These are phyloP conservation scores for Hypomesus transpacificus DNA, from an alignment of 2,113 vertebrate species.

Conservation along the genomic window DNA sequence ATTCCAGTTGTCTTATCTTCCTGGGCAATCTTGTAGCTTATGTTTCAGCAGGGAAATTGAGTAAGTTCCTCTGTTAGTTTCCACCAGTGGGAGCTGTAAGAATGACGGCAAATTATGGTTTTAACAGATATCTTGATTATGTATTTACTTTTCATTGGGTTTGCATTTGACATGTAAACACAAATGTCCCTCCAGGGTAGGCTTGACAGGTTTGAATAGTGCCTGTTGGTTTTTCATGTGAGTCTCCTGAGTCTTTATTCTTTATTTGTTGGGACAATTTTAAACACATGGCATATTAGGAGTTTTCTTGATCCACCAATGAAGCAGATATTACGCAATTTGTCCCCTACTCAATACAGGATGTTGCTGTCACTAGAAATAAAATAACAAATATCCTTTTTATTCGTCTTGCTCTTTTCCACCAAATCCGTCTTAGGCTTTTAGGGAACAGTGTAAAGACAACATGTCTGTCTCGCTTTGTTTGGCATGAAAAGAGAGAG, in stretches of 20 bases:
- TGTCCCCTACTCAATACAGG: conserved; percentile 42
- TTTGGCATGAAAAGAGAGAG: conserved; percentile 45
- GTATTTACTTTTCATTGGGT: no score
- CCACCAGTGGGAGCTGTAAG: no score
- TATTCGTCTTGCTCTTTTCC: conserved; percentile 39
- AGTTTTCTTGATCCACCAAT: conserved; percentile 20
- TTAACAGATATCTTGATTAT: no score
- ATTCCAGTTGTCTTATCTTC: conserved; percentile 74
- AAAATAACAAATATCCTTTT: conserved; percentile 24
- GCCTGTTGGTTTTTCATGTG: no score
- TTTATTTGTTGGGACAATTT: neutral
- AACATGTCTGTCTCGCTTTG: conserved; percentile 49
- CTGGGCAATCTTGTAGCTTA: conserved; percentile 60
- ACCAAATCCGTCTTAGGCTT: conserved; percentile 44
- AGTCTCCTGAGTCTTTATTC: no score
- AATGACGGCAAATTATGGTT: no score
- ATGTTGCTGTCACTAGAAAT: conserved; percentile 16
- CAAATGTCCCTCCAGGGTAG: no score
- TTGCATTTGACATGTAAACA: no score
- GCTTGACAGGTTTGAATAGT: no score
- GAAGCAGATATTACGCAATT: conserved; percentile 46
- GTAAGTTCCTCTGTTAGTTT: conserved; percentile 1
- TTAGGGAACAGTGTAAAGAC: conserved; percentile 40
- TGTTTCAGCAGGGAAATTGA: conserved; percentile 52
- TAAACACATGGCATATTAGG: neutral